A percentile compares a stretch with the other conserved stretches of the same genome.
phyloP scores from a whole-genome alignment of 2,113 vertebrate genomes.

The Hyla sarda region DNA sequence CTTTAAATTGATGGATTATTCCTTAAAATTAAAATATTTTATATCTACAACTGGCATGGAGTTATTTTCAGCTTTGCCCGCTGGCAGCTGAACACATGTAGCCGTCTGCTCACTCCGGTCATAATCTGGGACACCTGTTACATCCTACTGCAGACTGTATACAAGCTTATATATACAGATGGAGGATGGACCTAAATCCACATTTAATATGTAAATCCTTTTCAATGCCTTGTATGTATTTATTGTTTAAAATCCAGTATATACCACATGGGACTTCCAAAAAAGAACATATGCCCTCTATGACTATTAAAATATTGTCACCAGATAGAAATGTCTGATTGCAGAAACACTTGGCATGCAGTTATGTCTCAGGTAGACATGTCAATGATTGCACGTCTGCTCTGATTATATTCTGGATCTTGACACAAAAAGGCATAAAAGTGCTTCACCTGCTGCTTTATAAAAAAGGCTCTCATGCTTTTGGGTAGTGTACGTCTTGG shows the following conservation, averaged over 20 bases:
- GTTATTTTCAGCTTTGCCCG: conserved; percentile 13
- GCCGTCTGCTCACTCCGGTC: background rate
- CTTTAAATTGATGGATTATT: background rate
- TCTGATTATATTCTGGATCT: too few species aligned
- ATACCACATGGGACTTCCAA: background rate
- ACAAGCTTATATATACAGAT: background rate
- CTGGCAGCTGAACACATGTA: background rate
- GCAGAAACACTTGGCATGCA: too few species aligned
- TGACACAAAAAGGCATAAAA: too few species aligned
- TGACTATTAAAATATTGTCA: too few species aligned
- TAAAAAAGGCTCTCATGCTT: too few species aligned
- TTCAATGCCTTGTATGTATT: conserved; percentile 15
- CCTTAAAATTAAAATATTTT: conserved; percentile 8
- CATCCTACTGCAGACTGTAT: background rate
- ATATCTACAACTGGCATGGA: background rate
- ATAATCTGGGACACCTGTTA: conserved; percentile 22
- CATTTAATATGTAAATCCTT: background rate
- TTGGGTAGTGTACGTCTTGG: too few species aligned
- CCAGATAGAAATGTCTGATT: too few species aligned
- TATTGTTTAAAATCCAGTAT: background rate
- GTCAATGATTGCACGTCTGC: too few species aligned
- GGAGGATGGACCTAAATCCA: background rate
- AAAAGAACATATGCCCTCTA: too few species aligned
- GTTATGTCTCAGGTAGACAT: too few species aligned
- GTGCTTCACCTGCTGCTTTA: too few species aligned